phyloP scores from a whole-genome alignment of 2,888 invertebrate genomes.

The Sarcophaga subvicina region DNA sequence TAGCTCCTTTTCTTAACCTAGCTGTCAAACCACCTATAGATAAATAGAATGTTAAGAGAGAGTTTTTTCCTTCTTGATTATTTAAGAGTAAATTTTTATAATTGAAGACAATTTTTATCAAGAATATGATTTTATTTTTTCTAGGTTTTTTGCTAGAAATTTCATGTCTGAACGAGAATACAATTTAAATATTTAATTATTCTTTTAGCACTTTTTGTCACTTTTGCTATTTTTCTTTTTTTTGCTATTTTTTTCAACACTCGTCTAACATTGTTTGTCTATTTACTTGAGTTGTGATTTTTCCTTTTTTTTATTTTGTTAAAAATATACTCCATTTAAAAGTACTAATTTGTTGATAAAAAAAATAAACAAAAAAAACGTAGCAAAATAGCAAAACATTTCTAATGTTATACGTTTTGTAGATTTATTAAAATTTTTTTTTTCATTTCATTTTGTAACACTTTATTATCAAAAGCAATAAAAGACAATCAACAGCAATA shows the following conservation, averaged over 20 bases:
- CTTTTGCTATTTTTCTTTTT: slow-evolving; percentile 6
- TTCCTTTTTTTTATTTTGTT: not conserved
- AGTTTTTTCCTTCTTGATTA: not conserved
- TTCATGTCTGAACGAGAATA: slow-evolving; percentile 19
- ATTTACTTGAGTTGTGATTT: slow-evolving; percentile 32
- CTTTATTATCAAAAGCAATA: slow-evolving; percentile 32
- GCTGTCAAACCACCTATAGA: too few species aligned
- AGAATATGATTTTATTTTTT: too few species aligned
- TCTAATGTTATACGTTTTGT: too few species aligned
- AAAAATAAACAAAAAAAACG: not conserved
- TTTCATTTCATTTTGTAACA: slow-evolving; percentile 1
- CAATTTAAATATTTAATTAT: slow-evolving; percentile 74
- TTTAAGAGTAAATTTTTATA: slow-evolving; percentile 5
- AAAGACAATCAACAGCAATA: slow-evolving; percentile 16
- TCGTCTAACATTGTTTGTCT: slow-evolving; percentile 12
- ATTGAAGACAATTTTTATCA: not conserved
- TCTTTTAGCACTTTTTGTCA: slow-evolving; percentile 74
- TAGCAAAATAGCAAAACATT: too few species aligned
- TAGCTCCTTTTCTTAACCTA: too few species aligned
- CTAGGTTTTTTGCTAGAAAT: not conserved
- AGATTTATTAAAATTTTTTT: not conserved
- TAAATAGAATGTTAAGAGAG: too few species aligned
- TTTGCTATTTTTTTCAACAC: not conserved
- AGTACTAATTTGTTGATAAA: slow-evolving; percentile 49
- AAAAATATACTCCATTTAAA: not conserved